Base-by-base conservation (phyloP, 2,113 vertebrate genomes). In the Cairina moschata region DNA sequence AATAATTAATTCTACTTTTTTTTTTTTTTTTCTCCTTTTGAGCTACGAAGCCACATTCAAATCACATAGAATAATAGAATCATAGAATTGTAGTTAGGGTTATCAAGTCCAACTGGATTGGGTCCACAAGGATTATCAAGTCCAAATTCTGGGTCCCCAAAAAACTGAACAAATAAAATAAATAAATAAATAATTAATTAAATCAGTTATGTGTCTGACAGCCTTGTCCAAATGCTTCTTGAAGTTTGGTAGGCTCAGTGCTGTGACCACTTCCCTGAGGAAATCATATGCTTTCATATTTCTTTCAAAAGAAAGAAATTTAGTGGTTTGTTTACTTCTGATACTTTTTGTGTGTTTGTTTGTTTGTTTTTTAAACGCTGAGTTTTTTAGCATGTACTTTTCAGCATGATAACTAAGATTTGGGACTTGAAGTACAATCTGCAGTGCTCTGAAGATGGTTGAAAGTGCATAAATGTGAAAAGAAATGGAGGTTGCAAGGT, bases 281-380 rank as follows among this genome's bases (percentile, higher is more conserved):
- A 31, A 71, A 36, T 84, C 16, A 42, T 10, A 50, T 17, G 7
- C 17, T n/a, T n/a, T n/a, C n/a, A n/a, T n/a, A n/a, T n/a, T n/a
- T n/a, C n/a, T n/a, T n/a, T n/a, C n/a, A n/a, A n/a, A n/a, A n/a
- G n/a, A n/a, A n/a, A n/a, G n/a, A n/a, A n/a, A n/a, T n/a, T 11
- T 2, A 1, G 12, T 44, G 8, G 2, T 1, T 44, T 60, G 0
- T 60, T 80, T 67, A 1, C 0, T 60, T 66, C 50, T 60, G 12
- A 14, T 28, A 17, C 29, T 28, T 80, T 75, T 20, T 16, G 40
- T 40, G 40, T 4, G 2, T 2, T 8, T 23, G 14, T 8, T 8
- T 17, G 23, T 17, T 2, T 2, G 7, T 20, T 12, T 8, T 6
- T 17, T 31, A 14, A 50, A 40, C 46, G 12, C 3, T 1, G 1